Evolutionary conservation across 2,113 vertebrate species (phyloP).

Genomic region (Actenoides lindsayi): DNA sequence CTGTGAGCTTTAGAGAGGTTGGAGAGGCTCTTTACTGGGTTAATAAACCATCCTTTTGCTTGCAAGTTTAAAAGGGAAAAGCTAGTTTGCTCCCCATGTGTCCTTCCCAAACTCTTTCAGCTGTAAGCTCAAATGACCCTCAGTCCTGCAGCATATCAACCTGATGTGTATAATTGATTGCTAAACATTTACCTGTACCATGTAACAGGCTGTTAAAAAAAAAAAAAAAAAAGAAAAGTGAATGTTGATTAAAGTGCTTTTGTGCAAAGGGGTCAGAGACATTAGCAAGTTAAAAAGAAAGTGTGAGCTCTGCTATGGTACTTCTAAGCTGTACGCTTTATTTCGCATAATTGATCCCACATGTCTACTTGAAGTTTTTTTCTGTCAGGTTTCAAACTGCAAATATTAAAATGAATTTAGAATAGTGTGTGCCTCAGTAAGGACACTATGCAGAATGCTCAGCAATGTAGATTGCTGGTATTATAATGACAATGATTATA

Average conservation of each 20-base stretch:
- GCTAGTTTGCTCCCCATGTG: conserved; percentile 17
- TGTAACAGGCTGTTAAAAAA: background rate
- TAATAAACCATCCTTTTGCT: conserved; percentile 44
- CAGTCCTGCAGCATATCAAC: conserved; percentile 89
- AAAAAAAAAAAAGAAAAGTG: conserved; percentile 60
- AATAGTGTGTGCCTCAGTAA: background rate
- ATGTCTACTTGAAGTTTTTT: conserved; percentile 64
- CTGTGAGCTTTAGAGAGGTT: background rate
- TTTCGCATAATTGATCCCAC: conserved; percentile 78
- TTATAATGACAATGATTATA: conserved; percentile 1
- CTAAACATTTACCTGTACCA: conserved; percentile 75
- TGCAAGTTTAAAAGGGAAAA: conserved; percentile 2
- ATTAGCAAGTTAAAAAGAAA: conserved; percentile 89
- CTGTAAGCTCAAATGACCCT: conserved; percentile 54
- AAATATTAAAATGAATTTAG: conserved; percentile 54
- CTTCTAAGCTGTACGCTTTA: conserved; percentile 71
- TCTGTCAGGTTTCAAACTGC: conserved; percentile 40
- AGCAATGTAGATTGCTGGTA: conserved; percentile 50
- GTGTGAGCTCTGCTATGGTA: conserved; percentile 79
- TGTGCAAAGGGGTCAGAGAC: conserved; percentile 88
- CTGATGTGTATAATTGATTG: conserved; percentile 84
- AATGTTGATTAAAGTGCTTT: conserved; percentile 92
- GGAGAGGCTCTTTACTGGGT: background rate
- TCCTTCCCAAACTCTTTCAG: conserved; percentile 51
- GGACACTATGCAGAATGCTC: conserved; percentile 51